phyloP scores from a whole-genome alignment of 2,888 invertebrate genomes.

The Brachypterus glaber region DNA sequence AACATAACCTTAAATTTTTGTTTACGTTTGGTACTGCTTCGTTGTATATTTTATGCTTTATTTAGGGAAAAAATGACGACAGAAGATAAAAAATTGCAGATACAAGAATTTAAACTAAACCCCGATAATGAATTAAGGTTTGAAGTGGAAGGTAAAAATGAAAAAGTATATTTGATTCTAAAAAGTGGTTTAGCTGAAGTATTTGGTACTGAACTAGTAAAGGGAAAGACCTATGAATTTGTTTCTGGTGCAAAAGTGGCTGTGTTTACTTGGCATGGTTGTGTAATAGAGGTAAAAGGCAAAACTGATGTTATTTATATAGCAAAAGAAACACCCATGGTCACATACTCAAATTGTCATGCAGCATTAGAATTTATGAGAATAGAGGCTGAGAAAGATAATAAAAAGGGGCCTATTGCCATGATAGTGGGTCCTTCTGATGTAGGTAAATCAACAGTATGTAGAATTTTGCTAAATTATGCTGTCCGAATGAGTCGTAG shows the following conservation, averaged over 20 bases:
- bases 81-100: constrained; percentile 28
- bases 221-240: constrained; percentile 86
- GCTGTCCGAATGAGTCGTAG: constrained; percentile 81
- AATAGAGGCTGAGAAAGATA: constrained; percentile 65
- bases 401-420: constrained; percentile 68
- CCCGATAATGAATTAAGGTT: constrained; percentile 86
- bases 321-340: constrained; percentile 95
- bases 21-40: no score
- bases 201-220: constrained; percentile 92
- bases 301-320: constrained; percentile 89
- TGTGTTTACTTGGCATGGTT: constrained; percentile 94
- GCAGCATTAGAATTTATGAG: constrained; percentile 88
- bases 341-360: constrained; percentile 91
- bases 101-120: constrained; percentile 73
- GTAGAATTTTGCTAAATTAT: constrained; percentile 81
- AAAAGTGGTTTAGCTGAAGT: constrained; percentile 88
- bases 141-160: constrained; percentile 82
- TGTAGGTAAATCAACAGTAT: constrained; percentile 90
- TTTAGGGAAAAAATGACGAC: no score
- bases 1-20: no score
- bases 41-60: no score
- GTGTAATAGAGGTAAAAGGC: constrained; percentile 75
- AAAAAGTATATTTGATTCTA: constrained; percentile 74
- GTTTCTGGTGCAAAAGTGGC: constrained; percentile 87
- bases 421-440: constrained; percentile 92